These are phyloP conservation scores for Babylonia areolata DNA, from an alignment of 1,140 invertebrate species.

Conservation along the genomic window DNA sequence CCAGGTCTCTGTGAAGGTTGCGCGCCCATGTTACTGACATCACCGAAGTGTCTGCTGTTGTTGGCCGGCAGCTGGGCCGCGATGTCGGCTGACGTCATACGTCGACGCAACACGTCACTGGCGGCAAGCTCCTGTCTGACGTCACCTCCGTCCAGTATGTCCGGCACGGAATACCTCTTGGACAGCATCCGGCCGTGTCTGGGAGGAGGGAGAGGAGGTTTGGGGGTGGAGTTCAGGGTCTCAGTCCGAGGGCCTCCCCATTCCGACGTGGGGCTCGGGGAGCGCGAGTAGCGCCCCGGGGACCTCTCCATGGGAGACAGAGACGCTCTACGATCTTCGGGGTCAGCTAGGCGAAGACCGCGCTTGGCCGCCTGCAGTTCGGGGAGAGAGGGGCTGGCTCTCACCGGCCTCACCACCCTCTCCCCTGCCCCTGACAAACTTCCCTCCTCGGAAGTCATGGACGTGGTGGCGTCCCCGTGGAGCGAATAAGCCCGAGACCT, in stretches of 20 bases:
- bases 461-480: background rate
- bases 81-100: constrained; percentile 5
- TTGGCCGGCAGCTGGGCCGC: background rate
- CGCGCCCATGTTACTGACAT: background rate
- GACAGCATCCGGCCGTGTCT: background rate
- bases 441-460: background rate
- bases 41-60: background rate
- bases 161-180: constrained; percentile 29
- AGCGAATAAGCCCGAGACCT: background rate
- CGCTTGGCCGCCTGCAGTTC: background rate
- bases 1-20: background rate
- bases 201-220: constrained; percentile 19
- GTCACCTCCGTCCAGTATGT: constrained; percentile 9
- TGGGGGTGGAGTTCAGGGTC: background rate
- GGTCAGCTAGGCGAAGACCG: background rate
- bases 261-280: background rate
- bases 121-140: background rate
- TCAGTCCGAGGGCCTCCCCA: background rate
- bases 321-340: background rate
- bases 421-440: background rate
- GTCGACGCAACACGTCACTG: background rate
- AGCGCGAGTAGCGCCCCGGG: background rate
- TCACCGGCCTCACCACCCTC: background rate
- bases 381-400: background rate
- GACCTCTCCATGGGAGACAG: background rate